Percentiles rank a stretch among this genome's conserved stretches.
phyloP scores from a whole-genome alignment of 2,797 vertebrate genomes.

The Amblyopsis hoosieri region DNA sequence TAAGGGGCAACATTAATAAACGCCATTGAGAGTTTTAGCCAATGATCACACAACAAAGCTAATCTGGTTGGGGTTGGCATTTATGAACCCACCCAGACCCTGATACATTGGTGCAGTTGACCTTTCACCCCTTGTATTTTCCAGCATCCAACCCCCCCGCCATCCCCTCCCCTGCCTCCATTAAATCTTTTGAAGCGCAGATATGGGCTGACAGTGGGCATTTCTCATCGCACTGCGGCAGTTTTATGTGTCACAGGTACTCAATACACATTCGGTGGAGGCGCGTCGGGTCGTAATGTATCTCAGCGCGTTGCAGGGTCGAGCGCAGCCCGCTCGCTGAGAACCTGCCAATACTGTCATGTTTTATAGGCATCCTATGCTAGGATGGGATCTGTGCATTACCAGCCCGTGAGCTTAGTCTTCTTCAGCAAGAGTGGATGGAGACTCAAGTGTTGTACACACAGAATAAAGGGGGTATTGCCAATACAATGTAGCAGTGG shows the following conservation, averaged over 20 bases:
- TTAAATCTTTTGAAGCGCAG: slow-evolving; percentile 80
- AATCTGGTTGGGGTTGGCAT: no score
- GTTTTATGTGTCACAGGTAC: slow-evolving; percentile 84
- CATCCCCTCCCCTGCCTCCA: slow-evolving; percentile 61
- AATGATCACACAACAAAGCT: no score
- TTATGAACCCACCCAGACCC: neutral
- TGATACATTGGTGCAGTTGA: slow-evolving; percentile 11
- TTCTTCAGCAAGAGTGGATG: no score
- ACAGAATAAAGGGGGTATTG: no score
- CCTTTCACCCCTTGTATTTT: slow-evolving; percentile 1
- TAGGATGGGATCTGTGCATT: neutral
- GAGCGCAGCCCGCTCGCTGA: slow-evolving; percentile 54
- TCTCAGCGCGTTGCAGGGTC: slow-evolving; percentile 65
- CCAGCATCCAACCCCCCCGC: slow-evolving; percentile 1
- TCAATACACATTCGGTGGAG: slow-evolving; percentile 80
- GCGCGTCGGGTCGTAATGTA: slow-evolving; percentile 76
- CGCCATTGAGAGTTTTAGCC: no score
- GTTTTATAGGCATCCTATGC: slow-evolving; percentile 72
- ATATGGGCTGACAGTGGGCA: slow-evolving; percentile 83
- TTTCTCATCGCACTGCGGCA: slow-evolving; percentile 81
- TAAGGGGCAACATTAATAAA: no score
- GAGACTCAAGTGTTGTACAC: no score
- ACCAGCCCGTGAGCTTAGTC: no score
- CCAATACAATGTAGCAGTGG: no score
- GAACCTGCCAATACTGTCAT: slow-evolving; percentile 80